These are phyloP conservation scores for Leptinotarsa undecemlineata DNA, from an alignment of 1,140 invertebrate genomes.

Conservation along the genomic window DNA sequence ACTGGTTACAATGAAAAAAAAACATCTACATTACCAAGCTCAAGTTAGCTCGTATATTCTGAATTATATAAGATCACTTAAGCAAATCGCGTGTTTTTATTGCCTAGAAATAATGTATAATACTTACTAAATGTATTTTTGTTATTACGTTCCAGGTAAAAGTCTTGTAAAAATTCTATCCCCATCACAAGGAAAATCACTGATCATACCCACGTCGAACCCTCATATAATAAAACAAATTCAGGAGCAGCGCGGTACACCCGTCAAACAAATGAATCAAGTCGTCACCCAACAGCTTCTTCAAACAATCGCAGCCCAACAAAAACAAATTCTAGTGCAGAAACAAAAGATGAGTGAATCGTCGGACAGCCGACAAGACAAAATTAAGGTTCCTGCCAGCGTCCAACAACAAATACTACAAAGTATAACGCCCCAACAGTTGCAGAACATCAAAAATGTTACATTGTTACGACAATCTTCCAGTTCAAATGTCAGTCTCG, in stretches of 20 bases:
- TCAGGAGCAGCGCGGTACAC: constrained; percentile 38
- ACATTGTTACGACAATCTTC: constrained; percentile 44
- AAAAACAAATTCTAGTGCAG: constrained; percentile 37
- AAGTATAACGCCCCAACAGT: constrained; percentile 47
- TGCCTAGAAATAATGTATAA: too few species aligned
- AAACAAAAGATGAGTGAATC: constrained; percentile 16
- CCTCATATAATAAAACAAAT: constrained; percentile 47
- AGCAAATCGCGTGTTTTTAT: too few species aligned
- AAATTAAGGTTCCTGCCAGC: constrained; percentile 39
- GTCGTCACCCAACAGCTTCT: constrained; percentile 45
- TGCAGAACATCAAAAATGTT: constrained; percentile 51
- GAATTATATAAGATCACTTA: too few species aligned
- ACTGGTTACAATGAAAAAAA: too few species aligned
- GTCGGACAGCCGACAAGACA: constrained; percentile 34
- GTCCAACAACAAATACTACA: constrained; percentile 49
- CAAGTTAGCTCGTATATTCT: too few species aligned
- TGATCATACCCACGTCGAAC: constrained; percentile 49
- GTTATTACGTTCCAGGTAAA: constrained; percentile 31
- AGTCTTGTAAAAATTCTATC: constrained; percentile 53
- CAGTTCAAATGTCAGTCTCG: constrained; percentile 24
- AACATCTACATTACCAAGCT: too few species aligned
- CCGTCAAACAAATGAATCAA: constrained; percentile 40
- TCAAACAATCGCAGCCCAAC: constrained; percentile 43
- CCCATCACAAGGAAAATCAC: constrained; percentile 49
- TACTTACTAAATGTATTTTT: too few species aligned